phyloP scores from a whole-genome alignment of 2,888 invertebrate genomes.

The Troilus luridus region DNA sequence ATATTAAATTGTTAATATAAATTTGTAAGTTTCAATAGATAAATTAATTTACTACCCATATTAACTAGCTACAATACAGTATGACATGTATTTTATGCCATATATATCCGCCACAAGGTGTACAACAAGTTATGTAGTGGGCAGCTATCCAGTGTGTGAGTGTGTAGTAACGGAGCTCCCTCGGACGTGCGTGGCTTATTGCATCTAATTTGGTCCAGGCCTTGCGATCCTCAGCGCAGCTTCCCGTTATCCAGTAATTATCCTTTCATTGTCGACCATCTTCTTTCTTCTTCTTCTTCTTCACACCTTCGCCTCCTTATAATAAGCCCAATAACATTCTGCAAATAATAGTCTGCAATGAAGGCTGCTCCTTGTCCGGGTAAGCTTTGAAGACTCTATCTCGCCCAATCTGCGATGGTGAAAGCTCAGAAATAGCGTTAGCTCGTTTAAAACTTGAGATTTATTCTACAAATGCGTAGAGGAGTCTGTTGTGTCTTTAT shows the following conservation, averaged over 20 bases:
- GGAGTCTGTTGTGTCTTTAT: no score
- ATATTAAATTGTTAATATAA: no score
- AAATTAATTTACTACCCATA: no score
- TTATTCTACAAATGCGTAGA: no score
- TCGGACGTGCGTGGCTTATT: conserved; percentile 37
- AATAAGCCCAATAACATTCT: conserved; percentile 31
- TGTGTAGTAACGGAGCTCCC: neutral
- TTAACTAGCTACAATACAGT: no score
- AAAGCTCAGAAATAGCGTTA: neutral
- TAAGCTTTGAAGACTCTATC: neutral
- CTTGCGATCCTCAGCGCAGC: neutral
- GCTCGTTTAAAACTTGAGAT: no score
- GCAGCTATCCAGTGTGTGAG: neutral
- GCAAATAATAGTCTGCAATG: conserved; percentile 27
- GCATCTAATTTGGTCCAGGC: conserved; percentile 54
- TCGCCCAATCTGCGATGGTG: neutral
- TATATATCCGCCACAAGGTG: neutral
- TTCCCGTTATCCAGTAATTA: conserved; percentile 53
- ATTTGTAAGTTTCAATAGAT: no score
- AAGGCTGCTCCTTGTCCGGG: neutral
- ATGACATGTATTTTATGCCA: neutral
- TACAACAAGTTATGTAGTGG: neutral
- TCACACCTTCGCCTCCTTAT: neutral
- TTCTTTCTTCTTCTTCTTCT: conserved; percentile 6
- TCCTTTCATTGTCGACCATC: neutral